These are phyloP conservation scores for Laticauda laticaudata DNA, from an alignment of 2,113 vertebrate genomes.

Conservation along the genomic window DNA sequence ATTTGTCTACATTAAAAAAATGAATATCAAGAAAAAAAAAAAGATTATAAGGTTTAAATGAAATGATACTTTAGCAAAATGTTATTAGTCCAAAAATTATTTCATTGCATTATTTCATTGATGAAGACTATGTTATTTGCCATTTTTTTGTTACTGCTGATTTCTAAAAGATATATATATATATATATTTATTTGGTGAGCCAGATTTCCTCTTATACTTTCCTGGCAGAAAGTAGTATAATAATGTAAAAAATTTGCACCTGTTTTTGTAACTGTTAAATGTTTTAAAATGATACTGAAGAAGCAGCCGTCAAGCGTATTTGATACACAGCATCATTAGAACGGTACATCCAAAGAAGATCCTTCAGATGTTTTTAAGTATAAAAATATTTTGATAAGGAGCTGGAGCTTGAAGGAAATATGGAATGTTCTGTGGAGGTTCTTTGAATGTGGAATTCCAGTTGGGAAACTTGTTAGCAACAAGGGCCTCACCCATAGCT, in stretches of 20 bases:
- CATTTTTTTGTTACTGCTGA: slow-evolving; percentile 2
- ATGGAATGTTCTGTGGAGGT: neutral
- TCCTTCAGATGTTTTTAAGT: neutral
- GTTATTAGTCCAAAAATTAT: slow-evolving; percentile 18
- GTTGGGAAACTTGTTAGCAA: neutral
- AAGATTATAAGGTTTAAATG: slow-evolving; percentile 36
- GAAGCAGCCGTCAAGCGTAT: neutral
- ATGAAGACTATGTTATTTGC: slow-evolving; percentile 35
- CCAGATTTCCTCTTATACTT: neutral
- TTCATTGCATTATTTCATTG: slow-evolving; percentile 30
- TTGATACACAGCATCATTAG: neutral
- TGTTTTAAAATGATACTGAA: neutral
- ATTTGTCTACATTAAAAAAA: slow-evolving; percentile 45
- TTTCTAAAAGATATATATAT: neutral
- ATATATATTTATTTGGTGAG: neutral
- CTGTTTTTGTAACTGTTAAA: neutral
- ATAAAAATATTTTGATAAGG: neutral
- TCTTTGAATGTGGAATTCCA: neutral
- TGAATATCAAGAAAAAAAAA: slow-evolving; percentile 37
- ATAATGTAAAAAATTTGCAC: neutral
- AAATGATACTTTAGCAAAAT: slow-evolving; percentile 45
- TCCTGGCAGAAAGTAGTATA: neutral
- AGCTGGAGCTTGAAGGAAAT: neutral
- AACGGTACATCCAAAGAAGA: neutral
- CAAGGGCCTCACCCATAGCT: neutral